Evolutionary conservation across 2,113 vertebrate genomes (phyloP).

Genomic region (Mormyrus iriodes): DNA sequence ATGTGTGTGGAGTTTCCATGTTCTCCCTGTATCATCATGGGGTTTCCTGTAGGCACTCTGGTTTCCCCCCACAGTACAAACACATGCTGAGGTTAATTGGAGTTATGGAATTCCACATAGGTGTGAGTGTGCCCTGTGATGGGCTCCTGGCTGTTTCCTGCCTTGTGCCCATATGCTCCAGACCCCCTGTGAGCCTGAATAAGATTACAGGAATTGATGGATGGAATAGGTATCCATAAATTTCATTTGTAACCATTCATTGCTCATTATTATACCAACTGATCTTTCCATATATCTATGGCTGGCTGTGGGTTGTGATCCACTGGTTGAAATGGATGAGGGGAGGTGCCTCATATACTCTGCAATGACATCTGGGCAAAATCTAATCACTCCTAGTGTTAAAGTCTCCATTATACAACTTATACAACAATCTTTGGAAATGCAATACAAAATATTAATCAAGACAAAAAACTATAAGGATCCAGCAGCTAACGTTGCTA

Average conservation of each 20-base stretch:
- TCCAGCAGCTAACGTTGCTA: not conserved
- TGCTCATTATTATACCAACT: not conserved
- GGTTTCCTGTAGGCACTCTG: not conserved
- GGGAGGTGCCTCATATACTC: not conserved
- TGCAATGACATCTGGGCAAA: too few relatives aligned
- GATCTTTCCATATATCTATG: not conserved
- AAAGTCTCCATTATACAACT: not conserved
- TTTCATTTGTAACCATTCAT: not conserved
- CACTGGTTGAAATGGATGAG: not conserved
- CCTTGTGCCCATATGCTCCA: not conserved
- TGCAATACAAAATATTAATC: not conserved
- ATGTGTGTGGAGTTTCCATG: not conserved
- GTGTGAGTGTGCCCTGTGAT: not conserved
- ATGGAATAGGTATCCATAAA: not conserved
- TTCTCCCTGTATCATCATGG: not conserved
- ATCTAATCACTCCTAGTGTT: not conserved
- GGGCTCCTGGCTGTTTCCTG: not conserved
- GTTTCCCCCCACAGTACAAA: not conserved
- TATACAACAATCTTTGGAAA: not conserved
- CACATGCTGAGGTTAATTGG: not conserved
- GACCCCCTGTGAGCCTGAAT: not conserved
- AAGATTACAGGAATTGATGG: not conserved
- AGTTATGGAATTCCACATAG: not conserved
- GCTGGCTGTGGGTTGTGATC: not conserved
- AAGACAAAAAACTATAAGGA: not conserved